Base-by-base conservation (phyloP, 2,113 vertebrate genomes). In the Hippocampus barbouri region DNA sequence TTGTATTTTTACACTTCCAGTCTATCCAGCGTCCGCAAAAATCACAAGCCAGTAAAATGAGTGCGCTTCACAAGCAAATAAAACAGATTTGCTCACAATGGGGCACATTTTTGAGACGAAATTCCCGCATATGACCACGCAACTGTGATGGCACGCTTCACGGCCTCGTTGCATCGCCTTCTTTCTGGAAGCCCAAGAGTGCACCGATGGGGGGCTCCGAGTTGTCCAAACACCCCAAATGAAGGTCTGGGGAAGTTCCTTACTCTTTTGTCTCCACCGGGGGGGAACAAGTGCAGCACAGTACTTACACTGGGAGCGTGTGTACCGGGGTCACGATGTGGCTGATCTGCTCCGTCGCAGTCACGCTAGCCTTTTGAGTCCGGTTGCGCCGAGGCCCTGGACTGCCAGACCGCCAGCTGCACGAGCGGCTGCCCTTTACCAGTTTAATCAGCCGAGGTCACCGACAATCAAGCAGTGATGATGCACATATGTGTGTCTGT, bases 261-360 rank as follows among this genome's bases (percentile, higher is more conserved):
- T 59, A 78, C 76, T 85, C 88, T 79, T 85, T 86, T 88, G 34
- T 0, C 76, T 84, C 15, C 0, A 78, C 79, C 85, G 25, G 73
- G 70, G 73, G 69, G 0, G 23, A 93, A 92, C 91, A 93, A 94
- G 89, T 87, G 91, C 86, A 79, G 86, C 89, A 89, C 89, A 93
- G 82, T 91, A 85, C 71, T 38, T 56, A 68, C 53, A 71, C 69
- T 67, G 71, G 66, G 74, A 75, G 79, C 2, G 77, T 80, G 84
- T 82, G 77, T 82, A 40, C 23, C 1, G 74, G 78, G 87, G 86
- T 88, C 87, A 89, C n/a, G 66, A 49, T 76, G 49, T 79, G 79
- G 70, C 80, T 62, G 83, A 69, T 75, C 16, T 59, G 53, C 57
- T 74, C 77, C 72, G 69, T 81, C 57, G 2, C 69, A 84, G 84